Evolutionary conservation across 2,113 vertebrate species (phyloP).

Genomic region (Orthochromis indermauri): DNA sequence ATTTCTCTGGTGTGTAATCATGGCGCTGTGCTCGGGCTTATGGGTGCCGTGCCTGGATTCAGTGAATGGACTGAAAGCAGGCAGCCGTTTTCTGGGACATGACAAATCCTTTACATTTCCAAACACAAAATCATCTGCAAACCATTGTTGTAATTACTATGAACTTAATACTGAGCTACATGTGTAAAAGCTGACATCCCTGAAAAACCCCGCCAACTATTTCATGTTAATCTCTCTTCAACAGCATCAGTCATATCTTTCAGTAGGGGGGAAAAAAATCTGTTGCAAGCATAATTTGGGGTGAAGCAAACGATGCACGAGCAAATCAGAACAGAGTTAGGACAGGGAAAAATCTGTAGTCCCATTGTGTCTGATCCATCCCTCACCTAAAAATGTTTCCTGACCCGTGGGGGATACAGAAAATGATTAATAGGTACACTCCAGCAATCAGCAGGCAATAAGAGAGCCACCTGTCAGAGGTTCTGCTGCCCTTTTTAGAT

Average conservation of each 20-base stretch:
- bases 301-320: background rate
- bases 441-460: conserved; percentile 48
- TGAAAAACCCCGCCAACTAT: background rate
- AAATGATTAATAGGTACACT: conserved; percentile 54
- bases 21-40: background rate
- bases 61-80: background rate
- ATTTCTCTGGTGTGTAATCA: conserved; percentile 20
- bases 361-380: background rate
- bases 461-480: conserved; percentile 45
- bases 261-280: background rate
- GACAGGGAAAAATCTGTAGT: background rate
- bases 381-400: background rate
- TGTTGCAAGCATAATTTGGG: background rate
- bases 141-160: conserved; percentile 2
- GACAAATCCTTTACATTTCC: conserved; percentile 26
- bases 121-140: background rate
- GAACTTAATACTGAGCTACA: background rate
- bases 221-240: background rate
- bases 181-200: background rate
- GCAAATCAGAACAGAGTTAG: background rate
- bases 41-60: background rate
- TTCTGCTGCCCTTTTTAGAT: conserved; percentile 36
- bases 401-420: conserved; percentile 15
- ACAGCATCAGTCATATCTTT: background rate
- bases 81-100: background rate